Evolutionary conservation across 1,140 invertebrate species (phyloP).

Genomic region (Kradibia gibbosae): DNA sequence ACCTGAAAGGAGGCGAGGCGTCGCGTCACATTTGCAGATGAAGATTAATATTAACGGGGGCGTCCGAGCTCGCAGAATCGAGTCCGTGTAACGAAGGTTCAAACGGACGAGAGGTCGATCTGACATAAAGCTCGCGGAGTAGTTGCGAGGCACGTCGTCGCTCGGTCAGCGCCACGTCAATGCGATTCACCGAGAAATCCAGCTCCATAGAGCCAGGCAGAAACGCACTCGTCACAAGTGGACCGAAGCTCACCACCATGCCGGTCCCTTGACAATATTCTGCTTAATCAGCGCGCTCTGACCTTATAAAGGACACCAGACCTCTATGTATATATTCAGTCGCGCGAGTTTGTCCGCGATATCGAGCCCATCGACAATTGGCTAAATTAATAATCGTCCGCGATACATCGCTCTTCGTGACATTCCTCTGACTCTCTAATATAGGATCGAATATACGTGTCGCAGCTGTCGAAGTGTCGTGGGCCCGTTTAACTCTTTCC

Average conservation of each 20-base stretch:
- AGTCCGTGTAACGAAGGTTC: constrained; percentile 18
- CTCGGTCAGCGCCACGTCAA: constrained; percentile 20
- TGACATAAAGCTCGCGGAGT: constrained; percentile 16
- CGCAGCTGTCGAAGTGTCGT: neutral
- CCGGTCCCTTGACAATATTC: constrained; percentile 34
- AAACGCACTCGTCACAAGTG: constrained; percentile 30
- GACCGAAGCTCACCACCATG: neutral
- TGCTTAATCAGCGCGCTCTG: constrained; percentile 38
- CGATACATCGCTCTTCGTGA: neutral
- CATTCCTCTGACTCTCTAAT: neutral
- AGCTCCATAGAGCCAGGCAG: neutral
- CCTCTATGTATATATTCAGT: neutral
- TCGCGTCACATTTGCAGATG: neutral
- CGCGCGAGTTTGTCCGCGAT: neutral
- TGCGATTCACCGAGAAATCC: neutral
- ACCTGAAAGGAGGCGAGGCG: neutral
- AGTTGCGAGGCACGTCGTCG: neutral
- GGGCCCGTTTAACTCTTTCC: neutral
- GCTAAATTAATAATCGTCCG: constrained; percentile 32
- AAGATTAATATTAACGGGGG: constrained; percentile 5
- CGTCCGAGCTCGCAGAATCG: neutral
- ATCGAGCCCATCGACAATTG: constrained; percentile 20
- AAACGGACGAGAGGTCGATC: constrained; percentile 17
- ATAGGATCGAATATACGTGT: neutral
- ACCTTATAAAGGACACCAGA: neutral